Percentiles rank a stretch among this genome's conserved stretches.
Evolutionary conservation across 2,888 invertebrate genomes (phyloP).

Genomic region (Pseudococcus longispinus): DNA sequence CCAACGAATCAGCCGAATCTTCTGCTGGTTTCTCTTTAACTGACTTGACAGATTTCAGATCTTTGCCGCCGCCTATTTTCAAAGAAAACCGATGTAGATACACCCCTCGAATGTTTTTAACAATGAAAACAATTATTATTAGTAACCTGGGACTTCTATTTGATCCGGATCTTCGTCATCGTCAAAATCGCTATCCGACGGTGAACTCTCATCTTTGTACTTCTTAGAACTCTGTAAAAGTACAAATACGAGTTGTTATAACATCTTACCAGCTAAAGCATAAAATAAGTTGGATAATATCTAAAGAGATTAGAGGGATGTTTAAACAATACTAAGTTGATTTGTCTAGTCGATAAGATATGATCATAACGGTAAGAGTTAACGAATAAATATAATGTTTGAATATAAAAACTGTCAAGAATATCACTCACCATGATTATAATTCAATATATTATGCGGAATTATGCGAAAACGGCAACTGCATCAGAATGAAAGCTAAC

Average conservation of each 20-base stretch:
- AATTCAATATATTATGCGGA: background rate
- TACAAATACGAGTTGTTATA: background rate
- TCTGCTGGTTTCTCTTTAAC: conserved; percentile 62
- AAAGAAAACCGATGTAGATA: background rate
- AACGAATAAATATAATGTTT: background rate
- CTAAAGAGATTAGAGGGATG: background rate
- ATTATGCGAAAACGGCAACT: conserved; percentile 19
- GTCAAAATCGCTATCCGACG: conserved; percentile 61
- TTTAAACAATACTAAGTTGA: background rate
- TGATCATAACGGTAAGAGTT: background rate
- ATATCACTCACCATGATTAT: conserved; percentile 9
- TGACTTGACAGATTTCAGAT: conserved; percentile 75
- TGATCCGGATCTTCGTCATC: conserved; percentile 82
- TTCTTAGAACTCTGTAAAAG: background rate
- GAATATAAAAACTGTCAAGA: background rate
- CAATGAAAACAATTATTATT: background rate
- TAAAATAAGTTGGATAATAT: background rate
- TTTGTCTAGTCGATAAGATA: background rate
- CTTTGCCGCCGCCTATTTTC: conserved; percentile 79
- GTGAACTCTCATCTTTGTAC: conserved; percentile 55
- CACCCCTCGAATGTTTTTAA: background rate
- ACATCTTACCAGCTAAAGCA: background rate
- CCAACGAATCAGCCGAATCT: background rate
- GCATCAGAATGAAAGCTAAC: background rate
- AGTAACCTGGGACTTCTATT: conserved; percentile 85